Evolutionary conservation across 2,797 vertebrate genomes (phyloP).

Genomic region (Coendou prehensilis): DNA sequence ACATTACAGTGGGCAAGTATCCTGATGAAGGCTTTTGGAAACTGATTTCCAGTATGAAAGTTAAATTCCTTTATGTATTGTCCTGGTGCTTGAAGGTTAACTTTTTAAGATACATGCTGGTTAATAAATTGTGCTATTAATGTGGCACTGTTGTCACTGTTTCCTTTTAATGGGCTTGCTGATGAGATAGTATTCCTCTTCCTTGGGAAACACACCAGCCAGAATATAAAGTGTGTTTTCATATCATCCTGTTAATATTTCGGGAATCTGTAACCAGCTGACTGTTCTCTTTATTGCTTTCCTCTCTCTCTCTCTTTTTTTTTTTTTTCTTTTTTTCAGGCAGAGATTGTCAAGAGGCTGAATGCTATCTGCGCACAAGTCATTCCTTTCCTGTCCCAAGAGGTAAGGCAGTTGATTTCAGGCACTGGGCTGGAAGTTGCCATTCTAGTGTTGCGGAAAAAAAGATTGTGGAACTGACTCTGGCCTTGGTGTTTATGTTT

Average conservation of each 20-base stretch:
- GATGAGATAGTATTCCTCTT: constrained; percentile 61
- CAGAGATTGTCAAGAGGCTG: constrained; percentile 99
- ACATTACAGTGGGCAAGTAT: constrained; percentile 19
- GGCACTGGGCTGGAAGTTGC: constrained; percentile 66
- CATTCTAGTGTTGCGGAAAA: constrained; percentile 70
- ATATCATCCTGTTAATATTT: constrained; percentile 64
- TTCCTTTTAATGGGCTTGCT: constrained; percentile 66
- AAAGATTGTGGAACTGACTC: constrained; percentile 37
- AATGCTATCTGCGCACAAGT: constrained; percentile 99
- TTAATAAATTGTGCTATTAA: constrained; percentile 74
- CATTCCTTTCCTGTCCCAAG: constrained; percentile 99
- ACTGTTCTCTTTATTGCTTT: constrained; percentile 81
- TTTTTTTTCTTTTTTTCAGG: constrained; percentile 92
- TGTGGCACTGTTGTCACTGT: constrained; percentile 59
- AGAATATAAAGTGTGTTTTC: constrained; percentile 76
- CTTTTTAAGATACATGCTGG: constrained; percentile 72
- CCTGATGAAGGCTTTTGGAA: constrained; percentile 69
- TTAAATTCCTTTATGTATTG: constrained; percentile 72
- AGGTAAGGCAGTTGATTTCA: constrained; percentile 92
- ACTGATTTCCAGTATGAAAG: constrained; percentile 68
- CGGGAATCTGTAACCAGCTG: constrained; percentile 78
- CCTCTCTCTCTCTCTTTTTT: constrained; percentile 72
- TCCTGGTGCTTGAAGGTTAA: constrained; percentile 67
- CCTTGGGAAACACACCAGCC: constrained; percentile 58
- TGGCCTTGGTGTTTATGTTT: constrained; percentile 74